A percentile compares a stretch with the other conserved stretches of the same genome.
Evolutionary conservation across 2,888 invertebrate genomes (phyloP).

Genomic region (Apamea anceps): DNA sequence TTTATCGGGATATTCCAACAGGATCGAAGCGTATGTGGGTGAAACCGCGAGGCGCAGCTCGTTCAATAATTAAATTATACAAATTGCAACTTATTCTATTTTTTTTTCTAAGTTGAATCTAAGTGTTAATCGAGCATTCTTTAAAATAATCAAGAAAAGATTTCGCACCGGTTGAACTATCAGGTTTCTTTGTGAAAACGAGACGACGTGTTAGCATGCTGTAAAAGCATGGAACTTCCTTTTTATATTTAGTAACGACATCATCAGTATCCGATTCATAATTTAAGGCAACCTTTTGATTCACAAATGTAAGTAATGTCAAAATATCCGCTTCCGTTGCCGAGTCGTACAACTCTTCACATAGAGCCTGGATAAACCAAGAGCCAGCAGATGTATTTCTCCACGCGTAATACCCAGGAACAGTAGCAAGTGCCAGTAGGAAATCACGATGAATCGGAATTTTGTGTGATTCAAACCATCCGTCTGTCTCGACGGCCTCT

Average conservation of each 20-base stretch:
- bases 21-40: too few relatives aligned
- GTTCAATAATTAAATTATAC: not conserved
- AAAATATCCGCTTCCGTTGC: conserved; percentile 94
- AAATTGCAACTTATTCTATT: not conserved
- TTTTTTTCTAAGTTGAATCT: not conserved
- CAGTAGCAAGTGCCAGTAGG: conserved; percentile 98
- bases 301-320: conserved; percentile 96
- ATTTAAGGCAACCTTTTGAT: conserved; percentile 95
- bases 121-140: not conserved
- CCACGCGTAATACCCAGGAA: conserved; percentile 98
- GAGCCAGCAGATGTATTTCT: conserved; percentile 97
- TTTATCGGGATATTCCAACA: too few relatives aligned
- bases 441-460: conserved; percentile 98
- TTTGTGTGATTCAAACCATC: conserved; percentile 92
- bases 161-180: conserved; percentile 9
- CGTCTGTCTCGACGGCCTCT: conserved; percentile 92
- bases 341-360: conserved; percentile 93
- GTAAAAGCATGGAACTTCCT: conserved; percentile 97
- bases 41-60: too few relatives aligned
- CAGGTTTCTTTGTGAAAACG: conserved; percentile 90
- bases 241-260: conserved; percentile 94
- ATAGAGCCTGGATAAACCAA: conserved; percentile 98
- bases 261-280: conserved; percentile 96
- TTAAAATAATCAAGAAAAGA: conserved; percentile 20
- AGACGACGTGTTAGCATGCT: conserved; percentile 96